Evolutionary conservation across 2,888 invertebrate genomes (phyloP), one percentile per base, ranked within the genome.

Genomic region (Allophyes oxyacanthae): DNA sequence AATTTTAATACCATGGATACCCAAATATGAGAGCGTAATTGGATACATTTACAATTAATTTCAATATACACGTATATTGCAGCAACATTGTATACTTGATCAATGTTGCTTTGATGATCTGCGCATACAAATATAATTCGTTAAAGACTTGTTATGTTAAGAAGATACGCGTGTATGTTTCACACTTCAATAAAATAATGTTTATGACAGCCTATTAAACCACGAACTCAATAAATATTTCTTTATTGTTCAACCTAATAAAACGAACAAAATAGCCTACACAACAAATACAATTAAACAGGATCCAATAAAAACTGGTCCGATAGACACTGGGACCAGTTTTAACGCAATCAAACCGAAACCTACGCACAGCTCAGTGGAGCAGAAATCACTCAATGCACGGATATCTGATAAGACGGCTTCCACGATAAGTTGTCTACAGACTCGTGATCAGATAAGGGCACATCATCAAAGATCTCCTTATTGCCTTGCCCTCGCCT

Each of bases 371-470:
- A 70, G 73, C 70, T 76, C 85, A 85, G 60, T 85, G 84, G 76
- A 77, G 81, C 80, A 82, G 82, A 87, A 84, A 84, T 82, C 77
- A 79, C 76, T 64, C 58, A 54, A 61, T 74, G 64, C 68, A 75
- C 43, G 54, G 80, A 80, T 84, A 79, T 78, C 71, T 79, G 87
- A 89, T 88, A 86, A 84, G 66, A 70, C 58, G 65, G 55, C 68
- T 66, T 72, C 65, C 63, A 66, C 81, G 82, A 85, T 84, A 83
- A 83, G 81, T 84, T 82, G 86, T 84, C 81, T 79, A 78, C 73
- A 78, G 78, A 78, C 50, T 70, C 42, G 33, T 38, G 79, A 89
- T 89, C 88, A 81, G 88, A 87, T 87, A 87, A 81, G 46, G 37
- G 6, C 44, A 67, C 64, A 65, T 73, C 66, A 65, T 62, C 63